Evolutionary conservation across 2,797 vertebrate species (phyloP).

Genomic region (Pangasius krempfi): DNA sequence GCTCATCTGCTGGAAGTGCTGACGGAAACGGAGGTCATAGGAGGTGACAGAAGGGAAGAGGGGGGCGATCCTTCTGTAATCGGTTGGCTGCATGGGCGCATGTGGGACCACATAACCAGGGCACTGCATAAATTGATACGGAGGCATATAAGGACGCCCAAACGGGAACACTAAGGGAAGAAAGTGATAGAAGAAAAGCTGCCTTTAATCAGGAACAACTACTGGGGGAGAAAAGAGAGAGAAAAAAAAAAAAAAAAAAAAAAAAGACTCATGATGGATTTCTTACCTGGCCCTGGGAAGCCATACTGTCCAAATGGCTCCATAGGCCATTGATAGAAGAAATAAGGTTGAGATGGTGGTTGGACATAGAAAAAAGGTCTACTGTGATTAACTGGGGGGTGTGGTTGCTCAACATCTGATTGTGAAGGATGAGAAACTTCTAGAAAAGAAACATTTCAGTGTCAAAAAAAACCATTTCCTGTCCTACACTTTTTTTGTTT

Average conservation of each 20-base stretch:
- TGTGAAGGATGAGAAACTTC: slow-evolving; percentile 61
- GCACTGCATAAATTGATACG: slow-evolving; percentile 63
- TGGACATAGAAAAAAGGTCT: slow-evolving; percentile 70
- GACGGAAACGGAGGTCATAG: slow-evolving; percentile 57
- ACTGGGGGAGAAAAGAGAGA: rapidly evolving
- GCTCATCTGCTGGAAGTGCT: slow-evolving; percentile 54
- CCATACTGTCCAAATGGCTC: slow-evolving; percentile 63
- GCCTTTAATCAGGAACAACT: neutral
- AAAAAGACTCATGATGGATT: neutral
- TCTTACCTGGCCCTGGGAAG: slow-evolving; percentile 59
- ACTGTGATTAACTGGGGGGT: slow-evolving; percentile 61
- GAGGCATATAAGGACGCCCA: slow-evolving; percentile 58
- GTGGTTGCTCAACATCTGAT: slow-evolving; percentile 61
- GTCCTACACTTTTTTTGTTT: neutral
- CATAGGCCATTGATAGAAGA: slow-evolving; percentile 65
- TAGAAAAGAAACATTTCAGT: slow-evolving; percentile 14
- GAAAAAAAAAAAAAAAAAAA: no score
- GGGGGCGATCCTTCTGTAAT: slow-evolving; percentile 60
- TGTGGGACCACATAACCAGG: slow-evolving; percentile 65
- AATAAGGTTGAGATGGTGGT: slow-evolving; percentile 64
- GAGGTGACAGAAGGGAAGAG: slow-evolving; percentile 49
- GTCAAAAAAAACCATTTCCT: neutral
- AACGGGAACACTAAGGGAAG: slow-evolving; percentile 53
- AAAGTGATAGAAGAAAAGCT: neutral
- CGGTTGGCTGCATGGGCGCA: slow-evolving; percentile 62